Evolutionary conservation across 2,888 invertebrate genomes (phyloP).

Genomic region (Phyto melanocephala): DNA sequence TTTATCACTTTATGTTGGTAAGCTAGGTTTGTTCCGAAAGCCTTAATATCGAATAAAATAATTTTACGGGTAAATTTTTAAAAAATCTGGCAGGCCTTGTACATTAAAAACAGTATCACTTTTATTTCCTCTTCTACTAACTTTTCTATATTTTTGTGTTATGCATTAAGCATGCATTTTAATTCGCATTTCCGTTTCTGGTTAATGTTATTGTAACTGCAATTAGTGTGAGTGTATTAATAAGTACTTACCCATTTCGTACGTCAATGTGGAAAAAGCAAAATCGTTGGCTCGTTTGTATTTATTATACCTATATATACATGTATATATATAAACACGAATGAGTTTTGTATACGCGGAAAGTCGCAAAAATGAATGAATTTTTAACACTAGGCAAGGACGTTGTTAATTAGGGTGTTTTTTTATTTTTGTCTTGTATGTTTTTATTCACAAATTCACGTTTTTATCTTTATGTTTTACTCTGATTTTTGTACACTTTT

Average conservation of each 20-base stretch:
- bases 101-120: too few relatives aligned
- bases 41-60: too few relatives aligned
- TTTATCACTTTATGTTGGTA: too few relatives aligned
- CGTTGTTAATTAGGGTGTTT: constrained; percentile 51
- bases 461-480: neutral
- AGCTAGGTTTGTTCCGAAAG: too few relatives aligned
- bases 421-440: constrained; percentile 33
- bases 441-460: constrained; percentile 53
- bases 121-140: too few relatives aligned
- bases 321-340: neutral
- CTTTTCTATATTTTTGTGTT: neutral
- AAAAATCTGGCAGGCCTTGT: neutral
- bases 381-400: constrained; percentile 53
- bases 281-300: neutral
- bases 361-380: constrained; percentile 41
- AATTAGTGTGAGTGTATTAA: neutral
- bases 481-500: neutral
- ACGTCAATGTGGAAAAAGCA: constrained; percentile 24
- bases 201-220: neutral
- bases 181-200: constrained; percentile 25
- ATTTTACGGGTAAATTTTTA: too few relatives aligned
- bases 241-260: constrained; percentile 57
- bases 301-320: neutral
- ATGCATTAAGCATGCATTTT: constrained; percentile 2
- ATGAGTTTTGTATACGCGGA: neutral